These are phyloP conservation scores for Rambutsinella grinnellia DNA, from an alignment of 2,888 invertebrate species.

Conservation along the genomic window DNA sequence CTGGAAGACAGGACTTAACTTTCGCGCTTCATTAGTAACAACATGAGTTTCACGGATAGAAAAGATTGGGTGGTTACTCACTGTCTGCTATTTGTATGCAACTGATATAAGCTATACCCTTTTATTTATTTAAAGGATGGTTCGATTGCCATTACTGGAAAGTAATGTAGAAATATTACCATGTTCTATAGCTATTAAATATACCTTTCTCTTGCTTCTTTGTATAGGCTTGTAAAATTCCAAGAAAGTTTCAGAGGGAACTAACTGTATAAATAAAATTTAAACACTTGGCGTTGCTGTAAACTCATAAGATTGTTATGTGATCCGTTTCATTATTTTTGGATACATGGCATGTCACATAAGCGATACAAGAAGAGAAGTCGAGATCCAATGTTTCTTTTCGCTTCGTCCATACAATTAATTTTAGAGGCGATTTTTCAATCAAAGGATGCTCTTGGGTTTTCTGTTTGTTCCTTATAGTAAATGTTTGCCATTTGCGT, in stretches of 20 bases:
- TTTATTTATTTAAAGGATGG: background rate
- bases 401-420: slow-evolving; percentile 13
- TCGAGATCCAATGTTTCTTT: too few relatives aligned
- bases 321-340: too few relatives aligned
- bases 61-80: background rate
- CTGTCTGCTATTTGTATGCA: background rate
- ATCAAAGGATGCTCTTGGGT: slow-evolving; percentile 28
- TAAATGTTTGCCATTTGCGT: slow-evolving; percentile 15
- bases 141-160: background rate
- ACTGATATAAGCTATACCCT: background rate
- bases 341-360: too few relatives aligned
- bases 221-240: too few relatives aligned
- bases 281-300: too few relatives aligned
- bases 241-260: too few relatives aligned
- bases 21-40: background rate
- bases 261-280: too few relatives aligned
- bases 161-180: background rate
- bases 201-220: too few relatives aligned
- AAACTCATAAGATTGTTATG: too few relatives aligned
- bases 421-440: slow-evolving; percentile 33
- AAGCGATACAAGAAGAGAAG: too few relatives aligned
- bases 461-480: too few relatives aligned
- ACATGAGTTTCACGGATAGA: background rate
- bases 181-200: background rate
- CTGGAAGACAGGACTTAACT: too few relatives aligned